Evolutionary conservation across 2,888 invertebrate species (phyloP).

Genomic region (Sialis fuliginosa): DNA sequence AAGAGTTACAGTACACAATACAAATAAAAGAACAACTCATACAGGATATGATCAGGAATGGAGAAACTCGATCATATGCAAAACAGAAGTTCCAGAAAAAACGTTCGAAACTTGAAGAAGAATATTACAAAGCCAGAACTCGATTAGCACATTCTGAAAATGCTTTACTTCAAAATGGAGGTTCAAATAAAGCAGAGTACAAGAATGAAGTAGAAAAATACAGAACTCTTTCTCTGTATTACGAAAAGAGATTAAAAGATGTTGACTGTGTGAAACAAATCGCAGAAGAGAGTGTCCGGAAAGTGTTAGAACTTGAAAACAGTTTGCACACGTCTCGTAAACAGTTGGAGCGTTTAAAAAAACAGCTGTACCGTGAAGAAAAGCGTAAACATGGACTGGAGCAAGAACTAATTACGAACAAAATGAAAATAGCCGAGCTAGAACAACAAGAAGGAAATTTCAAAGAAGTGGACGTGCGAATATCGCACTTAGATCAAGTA

Average conservation of each 20-base stretch:
- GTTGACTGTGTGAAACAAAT: conserved; percentile 35
- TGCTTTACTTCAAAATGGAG: not conserved
- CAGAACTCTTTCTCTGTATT: conserved; percentile 26
- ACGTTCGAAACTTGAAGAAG: conserved; percentile 36
- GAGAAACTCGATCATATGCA: conserved; percentile 34
- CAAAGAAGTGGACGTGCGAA: conserved; percentile 44
- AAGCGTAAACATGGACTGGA: conserved; percentile 52
- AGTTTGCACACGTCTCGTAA: conserved; percentile 57
- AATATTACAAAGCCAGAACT: conserved; percentile 37
- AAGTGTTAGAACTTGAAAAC: conserved; percentile 52
- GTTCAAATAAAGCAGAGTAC: conserved; percentile 19
- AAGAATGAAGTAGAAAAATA: conserved; percentile 22
- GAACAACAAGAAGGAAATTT: conserved; percentile 37
- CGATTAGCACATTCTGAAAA: conserved; percentile 33
- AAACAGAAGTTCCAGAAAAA: conserved; percentile 45
- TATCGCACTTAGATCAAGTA: conserved; percentile 48
- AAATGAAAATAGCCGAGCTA: conserved; percentile 25
- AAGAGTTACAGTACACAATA: conserved; percentile 49
- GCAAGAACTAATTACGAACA: conserved; percentile 37
- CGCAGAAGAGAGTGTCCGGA: conserved; percentile 41
- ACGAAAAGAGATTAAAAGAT: conserved; percentile 32
- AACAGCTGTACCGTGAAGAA: conserved; percentile 55
- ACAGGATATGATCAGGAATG: conserved; percentile 42
- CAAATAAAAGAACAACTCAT: conserved; percentile 58
- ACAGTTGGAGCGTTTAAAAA: conserved; percentile 55